Base-by-base conservation (phyloP, 2,113 vertebrate species). In the Mesembrinibis cayennensis region DNA sequence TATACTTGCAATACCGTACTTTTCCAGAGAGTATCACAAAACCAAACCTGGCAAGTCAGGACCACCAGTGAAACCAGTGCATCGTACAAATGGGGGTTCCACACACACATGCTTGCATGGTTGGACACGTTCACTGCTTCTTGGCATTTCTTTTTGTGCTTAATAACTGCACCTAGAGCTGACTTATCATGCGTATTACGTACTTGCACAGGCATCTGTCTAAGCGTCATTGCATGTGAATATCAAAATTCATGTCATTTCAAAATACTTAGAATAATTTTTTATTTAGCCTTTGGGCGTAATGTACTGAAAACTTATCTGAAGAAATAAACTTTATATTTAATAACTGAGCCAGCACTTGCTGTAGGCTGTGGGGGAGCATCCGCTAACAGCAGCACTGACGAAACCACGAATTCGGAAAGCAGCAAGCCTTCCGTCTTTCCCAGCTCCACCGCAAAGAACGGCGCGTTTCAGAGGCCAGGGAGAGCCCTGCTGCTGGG, bases 181-280 rank as follows among this genome's bases (percentile, higher is more conserved):
- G 3, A 11, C 29, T 92, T 19, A 27, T 2, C 15, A 7, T 2
- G 1, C 0, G 0, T 63, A 11, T 45, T 38, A 32, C 77, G 29
- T 8, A 66, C 32, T 12, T n/a, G 32, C 38, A 49, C 9, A 0
- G 9, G 26, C 23, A 5, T 42, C 86, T 71, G 15, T 34, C n/a
- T 71, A 19, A 79, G 36, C 40, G 5, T 26, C 5, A 4, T 23
- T 90, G 53, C 38, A 15, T 5, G 32, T 22, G 65, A 59, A 6
- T 45, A 25, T 38, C 22, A 38, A 49, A 42, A 73, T 71, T 30
- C 1, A 30, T 2, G 2, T 56, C 0, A 40, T 87, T 76, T 82
- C 61, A 44, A 76, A 93, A 76, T 15, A 36, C 7, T 14, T 38
- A 14, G 61, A 65, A 11, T 76, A 32, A 23, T 40, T 50, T 47